A percentile compares a stretch with the other conserved stretches of the same genome.
Evolutionary conservation across 2,888 invertebrate genomes (phyloP).

Genomic region (Lamproptera curius): DNA sequence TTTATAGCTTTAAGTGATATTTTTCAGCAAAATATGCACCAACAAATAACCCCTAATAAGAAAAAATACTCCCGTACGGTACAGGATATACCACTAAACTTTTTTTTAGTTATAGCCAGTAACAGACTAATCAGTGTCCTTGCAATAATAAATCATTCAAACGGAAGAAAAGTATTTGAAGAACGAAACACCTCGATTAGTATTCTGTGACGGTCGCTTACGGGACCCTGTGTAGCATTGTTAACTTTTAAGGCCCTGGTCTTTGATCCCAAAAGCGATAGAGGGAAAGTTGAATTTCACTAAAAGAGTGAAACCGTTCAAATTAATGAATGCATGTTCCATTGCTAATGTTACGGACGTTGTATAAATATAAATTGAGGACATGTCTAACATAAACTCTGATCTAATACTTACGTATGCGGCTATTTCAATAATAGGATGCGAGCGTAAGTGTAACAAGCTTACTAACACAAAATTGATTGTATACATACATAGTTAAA

Average conservation of each 20-base stretch:
- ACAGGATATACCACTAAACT: no score
- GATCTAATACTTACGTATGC: slow-evolving; percentile 4
- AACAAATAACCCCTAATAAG: no score
- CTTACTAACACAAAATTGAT: no score
- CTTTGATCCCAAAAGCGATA: slow-evolving; percentile 52
- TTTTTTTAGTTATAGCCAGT: no score
- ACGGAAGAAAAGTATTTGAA: not conserved
- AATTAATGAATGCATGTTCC: slow-evolving; percentile 11
- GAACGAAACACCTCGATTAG: slow-evolving; percentile 34
- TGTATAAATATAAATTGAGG: slow-evolving; percentile 4
- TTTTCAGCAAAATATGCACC: no score
- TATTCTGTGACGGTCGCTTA: slow-evolving; percentile 44
- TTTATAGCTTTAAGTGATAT: no score
- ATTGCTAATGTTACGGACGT: slow-evolving; percentile 8
- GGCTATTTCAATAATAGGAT: slow-evolving; percentile 19
- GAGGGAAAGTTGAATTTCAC: slow-evolving; percentile 65
- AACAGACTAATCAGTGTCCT: no score
- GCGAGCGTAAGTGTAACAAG: no score
- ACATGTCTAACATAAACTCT: not conserved
- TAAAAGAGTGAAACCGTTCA: slow-evolving; percentile 35
- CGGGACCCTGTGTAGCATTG: slow-evolving; percentile 53
- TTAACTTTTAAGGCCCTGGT: slow-evolving; percentile 38
- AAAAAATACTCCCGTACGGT: no score
- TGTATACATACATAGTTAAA: no score
- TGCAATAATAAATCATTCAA: no score